A percentile compares a stretch with the other conserved stretches of the same genome.
Conservation (phyloP, 2,113 vertebrate species). For the Ciconia stormi region DNA sequence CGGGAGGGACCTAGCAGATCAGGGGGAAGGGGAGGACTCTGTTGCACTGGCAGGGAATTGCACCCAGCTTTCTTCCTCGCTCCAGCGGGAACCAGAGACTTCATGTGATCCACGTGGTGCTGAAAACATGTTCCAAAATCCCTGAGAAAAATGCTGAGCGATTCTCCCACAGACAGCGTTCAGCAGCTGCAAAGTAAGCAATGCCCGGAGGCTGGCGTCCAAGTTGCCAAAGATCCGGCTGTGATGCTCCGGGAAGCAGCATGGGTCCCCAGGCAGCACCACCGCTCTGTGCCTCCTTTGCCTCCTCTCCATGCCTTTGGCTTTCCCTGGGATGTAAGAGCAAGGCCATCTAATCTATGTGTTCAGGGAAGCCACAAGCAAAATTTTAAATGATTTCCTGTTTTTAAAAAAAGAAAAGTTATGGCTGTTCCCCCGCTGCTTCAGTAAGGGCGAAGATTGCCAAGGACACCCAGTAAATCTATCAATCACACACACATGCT, state of each 20-base stretch:
- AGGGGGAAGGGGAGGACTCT: not conserved
- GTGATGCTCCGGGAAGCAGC: not conserved
- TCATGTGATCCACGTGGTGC: not conserved
- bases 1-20: not conserved
- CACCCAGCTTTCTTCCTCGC: not conserved
- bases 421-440: not conserved
- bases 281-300: not conserved
- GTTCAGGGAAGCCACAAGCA: not conserved
- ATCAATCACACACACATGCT: not conserved
- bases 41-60: rapidly evolving
- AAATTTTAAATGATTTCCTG: not conserved
- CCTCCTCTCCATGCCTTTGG: not conserved
- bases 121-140: not conserved
- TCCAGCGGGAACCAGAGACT: not conserved
- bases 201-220: rapidly evolving
- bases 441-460: not conserved
- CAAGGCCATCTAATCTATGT: not conserved
- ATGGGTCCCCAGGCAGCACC: not conserved
- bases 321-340: not conserved
- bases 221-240: rapidly evolving
- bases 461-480: constrained; percentile 1
- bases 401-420: not conserved
- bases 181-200: not conserved
- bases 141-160: not conserved
- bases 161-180: not conserved